Base-by-base conservation (phyloP, 2,888 invertebrate species). In the Euproctis similis region DNA sequence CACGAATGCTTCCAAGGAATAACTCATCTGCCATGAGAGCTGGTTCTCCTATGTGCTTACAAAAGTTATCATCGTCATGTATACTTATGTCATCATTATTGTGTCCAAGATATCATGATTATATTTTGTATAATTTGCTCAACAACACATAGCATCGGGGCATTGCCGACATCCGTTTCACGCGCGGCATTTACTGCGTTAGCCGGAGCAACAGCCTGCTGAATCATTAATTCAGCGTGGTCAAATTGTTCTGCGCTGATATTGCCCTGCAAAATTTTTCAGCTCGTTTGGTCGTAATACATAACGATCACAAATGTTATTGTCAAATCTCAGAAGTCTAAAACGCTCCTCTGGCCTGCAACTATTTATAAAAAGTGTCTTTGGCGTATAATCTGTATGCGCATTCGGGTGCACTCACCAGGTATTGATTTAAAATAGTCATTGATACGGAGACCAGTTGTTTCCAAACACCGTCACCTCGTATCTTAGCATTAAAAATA, bases 381-480 rank as follows among this genome's bases (percentile, higher is more conserved):
- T 57, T 8, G 53, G 34, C 1, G 45, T 56, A 61, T 5, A 59
- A 29, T 13, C 59, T 32, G 22, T 50, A 60, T 23, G 55, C 59
- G n/a, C 39, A 49, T 55, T 59, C 56, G 1, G 42, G 37, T 0
- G 53, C 57, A 18, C 49, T 53, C 1, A 59, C 48, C 5, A 50
- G 3, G 3, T 56, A 38, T 43, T 54, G 53, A 12, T 0, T 17
- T 7, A 55, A 26, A 30, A 58, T 56, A 0, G 47, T 26, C 50
- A 55, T 55, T 24, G 49, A 39, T 0, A 58, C 46, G 7, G 46
- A 5, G 21, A 56, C 55, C 1, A 54, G 34, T 19, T 56, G 47
- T 3, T 41, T 20, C 46, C 48, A 47, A 0, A 51, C 38, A 31
- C 13, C 17, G 20, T 34, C 36, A 22, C 44, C 38, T 25, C 38